phyloP scores from a whole-genome alignment of 2,113 vertebrate species.

The Formicarius rufipectus region DNA sequence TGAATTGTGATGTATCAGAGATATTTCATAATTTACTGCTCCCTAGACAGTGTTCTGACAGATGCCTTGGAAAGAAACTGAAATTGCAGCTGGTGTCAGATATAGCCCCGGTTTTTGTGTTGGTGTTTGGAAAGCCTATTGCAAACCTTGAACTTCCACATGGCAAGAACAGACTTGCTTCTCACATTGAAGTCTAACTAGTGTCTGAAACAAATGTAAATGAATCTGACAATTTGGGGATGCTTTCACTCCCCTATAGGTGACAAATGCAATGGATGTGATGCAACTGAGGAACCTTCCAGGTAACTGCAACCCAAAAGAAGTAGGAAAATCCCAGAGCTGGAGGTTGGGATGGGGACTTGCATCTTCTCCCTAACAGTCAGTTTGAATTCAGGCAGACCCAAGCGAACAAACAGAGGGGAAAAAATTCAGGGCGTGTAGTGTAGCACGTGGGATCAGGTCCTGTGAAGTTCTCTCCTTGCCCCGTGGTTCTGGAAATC shows the following conservation, averaged over 20 bases:
- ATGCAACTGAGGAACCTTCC: neutral
- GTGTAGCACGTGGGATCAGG: neutral
- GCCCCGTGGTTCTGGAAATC: neutral
- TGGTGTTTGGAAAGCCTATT: neutral
- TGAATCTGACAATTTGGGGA: neutral
- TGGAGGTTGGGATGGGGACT: neutral
- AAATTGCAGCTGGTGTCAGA: neutral
- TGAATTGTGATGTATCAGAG: neutral
- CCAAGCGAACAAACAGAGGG: neutral
- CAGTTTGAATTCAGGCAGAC: neutral
- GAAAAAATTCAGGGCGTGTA: neutral
- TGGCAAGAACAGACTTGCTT: neutral
- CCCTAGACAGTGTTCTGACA: neutral
- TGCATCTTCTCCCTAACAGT: neutral
- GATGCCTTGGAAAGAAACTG: neutral
- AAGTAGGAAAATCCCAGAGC: neutral
- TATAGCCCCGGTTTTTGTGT: accelerated
- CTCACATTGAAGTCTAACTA: neutral
- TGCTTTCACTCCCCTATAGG: neutral
- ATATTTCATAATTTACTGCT: neutral
- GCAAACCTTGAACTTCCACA: neutral
- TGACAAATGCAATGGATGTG: neutral
- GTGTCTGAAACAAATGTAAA: neutral
- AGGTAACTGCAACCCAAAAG: neutral
- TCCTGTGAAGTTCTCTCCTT: neutral